These are phyloP conservation scores for Leptarthrus brevirostris DNA, from an alignment of 2,888 invertebrate species.

Conservation along the genomic window DNA sequence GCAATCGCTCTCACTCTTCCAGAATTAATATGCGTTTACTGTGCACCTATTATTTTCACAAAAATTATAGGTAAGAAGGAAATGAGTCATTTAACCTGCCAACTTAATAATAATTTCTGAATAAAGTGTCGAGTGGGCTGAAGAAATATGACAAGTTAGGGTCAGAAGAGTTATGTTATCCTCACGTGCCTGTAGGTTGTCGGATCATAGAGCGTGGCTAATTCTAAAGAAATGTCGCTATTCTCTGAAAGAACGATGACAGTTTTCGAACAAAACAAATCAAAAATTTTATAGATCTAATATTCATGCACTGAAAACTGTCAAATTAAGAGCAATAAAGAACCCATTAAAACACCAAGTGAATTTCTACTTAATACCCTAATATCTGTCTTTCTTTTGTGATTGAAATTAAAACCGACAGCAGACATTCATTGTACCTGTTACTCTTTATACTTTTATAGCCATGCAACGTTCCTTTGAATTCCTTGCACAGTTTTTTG, in stretches of 20 bases:
- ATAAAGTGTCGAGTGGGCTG: background rate
- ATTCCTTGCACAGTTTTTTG: slow-evolving; percentile 9
- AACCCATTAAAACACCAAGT: too few species aligned
- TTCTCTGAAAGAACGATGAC: too few species aligned
- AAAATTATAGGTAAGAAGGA: slow-evolving; percentile 10
- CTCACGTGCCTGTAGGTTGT: too few species aligned
- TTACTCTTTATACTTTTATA: background rate
- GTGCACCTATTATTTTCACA: slow-evolving; percentile 20
- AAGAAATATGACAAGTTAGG: too few species aligned
- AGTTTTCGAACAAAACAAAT: too few species aligned
- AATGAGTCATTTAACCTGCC: slow-evolving; percentile 16
- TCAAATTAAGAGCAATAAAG: too few species aligned
- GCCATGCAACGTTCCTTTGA: background rate
- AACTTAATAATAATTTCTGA: background rate
- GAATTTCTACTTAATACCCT: background rate
- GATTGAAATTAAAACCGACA: background rate
- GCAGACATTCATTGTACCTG: background rate
- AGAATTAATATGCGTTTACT: slow-evolving; percentile 6
- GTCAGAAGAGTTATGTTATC: too few species aligned
- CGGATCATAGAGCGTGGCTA: too few species aligned
- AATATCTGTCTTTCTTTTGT: background rate
- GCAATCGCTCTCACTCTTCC: background rate
- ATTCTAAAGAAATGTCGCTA: too few species aligned
- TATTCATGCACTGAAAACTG: too few species aligned
- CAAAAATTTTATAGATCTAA: too few species aligned